Evolutionary conservation across 2,888 invertebrate species (phyloP).

Genomic region (Trissolcus japonicus): DNA sequence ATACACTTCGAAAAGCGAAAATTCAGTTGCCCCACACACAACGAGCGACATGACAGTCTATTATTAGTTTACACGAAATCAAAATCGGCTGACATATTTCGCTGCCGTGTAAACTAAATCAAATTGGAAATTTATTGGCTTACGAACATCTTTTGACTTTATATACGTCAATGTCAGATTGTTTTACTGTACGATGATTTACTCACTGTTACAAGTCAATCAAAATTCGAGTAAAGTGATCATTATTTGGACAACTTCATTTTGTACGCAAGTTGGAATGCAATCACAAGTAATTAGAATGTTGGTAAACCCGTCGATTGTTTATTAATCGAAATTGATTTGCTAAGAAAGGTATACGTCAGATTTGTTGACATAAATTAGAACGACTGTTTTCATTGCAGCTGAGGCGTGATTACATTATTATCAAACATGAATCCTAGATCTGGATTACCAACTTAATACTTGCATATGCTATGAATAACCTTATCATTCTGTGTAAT

Average conservation of each 20-base stretch:
- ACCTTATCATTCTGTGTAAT: constrained; percentile 37
- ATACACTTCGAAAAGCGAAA: constrained; percentile 33
- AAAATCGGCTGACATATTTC: constrained; percentile 30
- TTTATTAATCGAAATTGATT: too few species aligned
- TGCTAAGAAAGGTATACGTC: too few species aligned
- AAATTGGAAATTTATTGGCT: constrained; percentile 17
- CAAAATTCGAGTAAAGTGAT: too few species aligned
- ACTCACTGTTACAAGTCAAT: not conserved
- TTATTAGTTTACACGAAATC: constrained; percentile 42
- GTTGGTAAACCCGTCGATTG: not conserved
- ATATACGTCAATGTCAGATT: constrained; percentile 3
- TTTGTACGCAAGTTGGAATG: not conserved
- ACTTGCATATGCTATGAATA: constrained; percentile 20
- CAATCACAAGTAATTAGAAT: not conserved
- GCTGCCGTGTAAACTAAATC: constrained; percentile 11
- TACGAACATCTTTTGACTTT: constrained; percentile 14
- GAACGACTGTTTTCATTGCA: too few species aligned
- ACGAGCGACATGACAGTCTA: constrained; percentile 15
- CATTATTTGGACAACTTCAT: not conserved
- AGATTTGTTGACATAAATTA: too few species aligned
- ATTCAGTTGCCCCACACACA: constrained; percentile 26
- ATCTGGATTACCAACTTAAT: constrained; percentile 37
- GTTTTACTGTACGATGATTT: not conserved
- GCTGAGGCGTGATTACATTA: constrained; percentile 28
- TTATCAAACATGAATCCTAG: constrained; percentile 35